A percentile compares a stretch with the other conserved stretches of the same genome.
These are phyloP conservation scores for Hylaeus anthracinus DNA, from an alignment of 1,140 invertebrate species.

Conservation along the genomic window DNA sequence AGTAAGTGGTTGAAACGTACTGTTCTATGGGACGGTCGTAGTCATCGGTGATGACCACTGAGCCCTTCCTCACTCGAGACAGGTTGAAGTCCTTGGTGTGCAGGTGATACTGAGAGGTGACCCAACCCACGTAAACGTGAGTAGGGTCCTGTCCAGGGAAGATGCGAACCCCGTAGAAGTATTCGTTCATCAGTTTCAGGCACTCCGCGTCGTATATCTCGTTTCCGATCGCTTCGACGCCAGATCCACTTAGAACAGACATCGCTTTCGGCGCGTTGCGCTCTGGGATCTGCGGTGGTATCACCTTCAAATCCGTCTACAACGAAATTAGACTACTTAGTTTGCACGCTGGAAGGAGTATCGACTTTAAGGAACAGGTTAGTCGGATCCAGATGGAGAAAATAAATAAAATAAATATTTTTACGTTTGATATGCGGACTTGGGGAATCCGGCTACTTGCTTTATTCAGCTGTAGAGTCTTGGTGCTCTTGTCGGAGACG, in stretches of 20 bases:
- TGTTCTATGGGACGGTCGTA: slow-evolving; percentile 87
- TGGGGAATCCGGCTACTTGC: slow-evolving; percentile 69
- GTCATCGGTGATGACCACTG: slow-evolving; percentile 92
- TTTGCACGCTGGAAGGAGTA: neutral
- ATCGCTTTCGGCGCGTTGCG: slow-evolving; percentile 86
- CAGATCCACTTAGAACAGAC: slow-evolving; percentile 85
- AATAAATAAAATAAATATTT: slow-evolving; percentile 52
- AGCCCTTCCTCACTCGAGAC: slow-evolving; percentile 91
- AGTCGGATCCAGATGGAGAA: neutral
- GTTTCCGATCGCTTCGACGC: slow-evolving; percentile 89
- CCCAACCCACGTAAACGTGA: slow-evolving; percentile 99
- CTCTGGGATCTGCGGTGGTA: slow-evolving; percentile 86
- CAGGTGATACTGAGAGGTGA: slow-evolving; percentile 97
- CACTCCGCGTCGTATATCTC: slow-evolving; percentile 93
- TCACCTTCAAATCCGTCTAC: slow-evolving; percentile 85
- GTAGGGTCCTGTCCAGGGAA: slow-evolving; percentile 98
- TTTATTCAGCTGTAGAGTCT: slow-evolving; percentile 35
- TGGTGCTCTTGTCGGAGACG: slow-evolving; percentile 77
- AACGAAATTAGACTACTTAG: neutral
- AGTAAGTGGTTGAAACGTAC: slow-evolving; percentile 77
- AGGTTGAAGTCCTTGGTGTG: slow-evolving; percentile 95
- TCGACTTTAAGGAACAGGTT: too few relatives aligned
- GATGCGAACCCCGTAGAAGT: slow-evolving; percentile 95
- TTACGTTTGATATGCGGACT: slow-evolving; percentile 78
- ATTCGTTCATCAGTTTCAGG: slow-evolving; percentile 97